Base-by-base conservation (phyloP, 2,888 invertebrate species). In the Parasteatoda lunata region DNA sequence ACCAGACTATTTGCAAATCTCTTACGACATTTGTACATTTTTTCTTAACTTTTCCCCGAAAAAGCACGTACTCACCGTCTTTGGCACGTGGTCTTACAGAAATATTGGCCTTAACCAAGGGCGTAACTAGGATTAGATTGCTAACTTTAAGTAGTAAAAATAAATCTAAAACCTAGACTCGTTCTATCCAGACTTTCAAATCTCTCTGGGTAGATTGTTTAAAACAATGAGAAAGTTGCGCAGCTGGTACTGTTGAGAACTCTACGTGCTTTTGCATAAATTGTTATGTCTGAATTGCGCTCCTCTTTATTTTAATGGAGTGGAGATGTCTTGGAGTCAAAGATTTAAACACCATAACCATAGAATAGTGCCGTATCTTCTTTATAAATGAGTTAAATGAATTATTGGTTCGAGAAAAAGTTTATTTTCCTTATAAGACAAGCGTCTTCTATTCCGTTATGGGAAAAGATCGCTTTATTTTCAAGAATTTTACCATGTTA, bases 121-220 rank as follows among this genome's bases (percentile, higher is more conserved):
- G 85, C 85, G 85, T 86, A 86, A 80, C 85, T 72, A 47, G 70
- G 80, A 86, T 86, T 86, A 86, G 80, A 86, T 80, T 86, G 85
- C 72, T 80, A 86, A 77, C 80, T 77, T 72, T 70, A 30, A 80
- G 84, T 80, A 77, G 85, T 80, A 86, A 86, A 86, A 86, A 86
- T 77, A 86, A 86, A 86, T 72, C 72, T 59, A 66, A 77, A 52
- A 52, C 47, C 7, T 30, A 52, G 15, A n/a, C 48, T 48, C 66
- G n/a, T 15, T 4, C 49, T 49, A 47, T 15, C 47, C 68, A 77
- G 77, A 52, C 69, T 54, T 13, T 70, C 59, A 52, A 13, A 66
- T 11, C 59, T 59, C n/a, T 59, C n/a, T 59, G 59, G 9, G 59
- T 4, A 9, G 59, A 59, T 13, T 13, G 59, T 59, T 4, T n/a